These are phyloP conservation scores for Cydia strobilella DNA, from an alignment of 1,140 invertebrate genomes.

Conservation along the genomic window DNA sequence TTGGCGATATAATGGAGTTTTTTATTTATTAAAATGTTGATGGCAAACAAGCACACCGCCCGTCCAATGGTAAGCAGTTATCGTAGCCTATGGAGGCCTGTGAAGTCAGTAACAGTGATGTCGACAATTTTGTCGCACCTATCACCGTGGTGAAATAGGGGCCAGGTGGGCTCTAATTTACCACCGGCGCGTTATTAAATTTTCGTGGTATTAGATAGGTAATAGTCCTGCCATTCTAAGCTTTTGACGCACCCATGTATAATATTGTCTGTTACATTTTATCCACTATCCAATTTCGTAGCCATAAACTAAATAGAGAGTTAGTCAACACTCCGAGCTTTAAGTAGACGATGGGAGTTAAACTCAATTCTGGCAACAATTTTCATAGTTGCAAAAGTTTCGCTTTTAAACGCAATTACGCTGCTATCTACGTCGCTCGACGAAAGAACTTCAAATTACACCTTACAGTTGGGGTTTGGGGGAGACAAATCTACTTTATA, in stretches of 20 bases:
- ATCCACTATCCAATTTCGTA: background rate
- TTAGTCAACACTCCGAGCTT: conserved; percentile 24
- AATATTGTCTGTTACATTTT: background rate
- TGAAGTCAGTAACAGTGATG: no score
- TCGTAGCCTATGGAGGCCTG: no score
- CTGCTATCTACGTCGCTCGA: conserved; percentile 37
- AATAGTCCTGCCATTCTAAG: no score
- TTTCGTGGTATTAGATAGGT: no score
- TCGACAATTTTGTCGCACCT: no score
- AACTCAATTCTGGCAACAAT: conserved; percentile 47
- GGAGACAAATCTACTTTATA: conserved; percentile 45
- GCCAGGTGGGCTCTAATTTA: no score
- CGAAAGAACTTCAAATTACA: conserved; percentile 42
- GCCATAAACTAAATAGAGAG: conserved; percentile 22
- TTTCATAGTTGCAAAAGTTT: conserved; percentile 50
- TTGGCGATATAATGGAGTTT: no score
- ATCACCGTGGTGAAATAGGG: no score
- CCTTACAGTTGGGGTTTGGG: conserved; percentile 38
- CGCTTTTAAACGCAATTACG: conserved; percentile 43
- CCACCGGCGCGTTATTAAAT: no score
- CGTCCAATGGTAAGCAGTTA: no score
- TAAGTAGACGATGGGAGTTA: conserved; percentile 37
- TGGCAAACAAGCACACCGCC: no score
- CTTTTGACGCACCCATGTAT: background rate
- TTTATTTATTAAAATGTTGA: no score